Base-by-base conservation (phyloP, 2,888 invertebrate genomes). In the Tachina grossa region DNA sequence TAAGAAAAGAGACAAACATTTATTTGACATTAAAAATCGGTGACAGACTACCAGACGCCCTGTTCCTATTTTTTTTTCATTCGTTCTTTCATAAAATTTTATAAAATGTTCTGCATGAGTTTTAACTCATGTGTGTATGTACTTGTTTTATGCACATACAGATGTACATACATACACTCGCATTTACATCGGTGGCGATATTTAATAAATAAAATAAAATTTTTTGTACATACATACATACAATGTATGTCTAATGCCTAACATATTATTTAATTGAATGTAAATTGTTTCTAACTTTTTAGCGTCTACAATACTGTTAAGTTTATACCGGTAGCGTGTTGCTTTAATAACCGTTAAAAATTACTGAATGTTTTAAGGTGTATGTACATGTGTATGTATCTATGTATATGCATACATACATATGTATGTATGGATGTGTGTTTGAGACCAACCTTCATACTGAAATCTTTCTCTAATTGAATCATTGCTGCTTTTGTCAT, bases 391-490 rank as follows among this genome's bases (percentile, higher is more conserved):
- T 31, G 31, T 6, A 31, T 31, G 31, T 31, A 6, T 31, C n/a
- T 4, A 31, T 31, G 31, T 31, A 4, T 31, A 31, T 31, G 31
- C 4, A 31, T 4, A 4, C 0, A 31, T 31, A 0, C 1, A 6
- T 31, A 31, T 31, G 31, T 6, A 31, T 31, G 31, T 31, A 6
- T 31, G 31, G 0, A 6, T 31, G 39, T 49, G 57, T 75, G 51
- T n/a, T 51, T 71, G 69, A 55, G 43, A 66, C 80, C 43, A 74
- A 74, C 22, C 65, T 49, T 65, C 22, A 72, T 61, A 53, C 69
- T 43, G 1, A 68, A n/a, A 45, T 47, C 8, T 43, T 53, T 43
- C 53, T 41, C 39, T 16, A 47, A 43, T 77, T 47, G 1, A 43
- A 14, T 43, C 16, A 14, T 63, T 41, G 19, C 57, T 45, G 57